A percentile compares a stretch with the other conserved stretches of the same genome.
Evolutionary conservation across 2,797 vertebrate genomes (phyloP).

Genomic region (Myotis findleyi): DNA sequence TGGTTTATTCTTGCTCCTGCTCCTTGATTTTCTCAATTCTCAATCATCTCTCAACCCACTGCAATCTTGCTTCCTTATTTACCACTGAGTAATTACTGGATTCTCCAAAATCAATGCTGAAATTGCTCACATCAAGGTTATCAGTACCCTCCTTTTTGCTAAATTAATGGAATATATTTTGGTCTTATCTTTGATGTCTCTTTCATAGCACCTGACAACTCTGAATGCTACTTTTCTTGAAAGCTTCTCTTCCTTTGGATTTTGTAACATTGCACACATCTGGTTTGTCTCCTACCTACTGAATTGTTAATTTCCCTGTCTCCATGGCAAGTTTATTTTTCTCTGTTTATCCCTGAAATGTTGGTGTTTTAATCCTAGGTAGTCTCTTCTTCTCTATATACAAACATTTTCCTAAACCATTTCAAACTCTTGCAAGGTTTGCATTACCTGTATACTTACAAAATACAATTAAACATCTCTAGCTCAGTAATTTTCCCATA

Average conservation of each 20-base stretch:
- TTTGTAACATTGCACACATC: neutral
- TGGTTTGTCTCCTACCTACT: neutral
- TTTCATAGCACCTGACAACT: neutral
- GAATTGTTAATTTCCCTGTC: slow-evolving; percentile 3
- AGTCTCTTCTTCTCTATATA: neutral
- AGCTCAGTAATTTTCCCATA: neutral
- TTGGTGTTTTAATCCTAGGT: neutral
- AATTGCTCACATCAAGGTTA: slow-evolving; percentile 12
- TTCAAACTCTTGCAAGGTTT: neutral
- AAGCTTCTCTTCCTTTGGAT: neutral
- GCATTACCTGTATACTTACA: neutral
- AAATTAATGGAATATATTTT: slow-evolving; percentile 16
- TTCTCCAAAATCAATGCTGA: slow-evolving; percentile 47
- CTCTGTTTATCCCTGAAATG: neutral
- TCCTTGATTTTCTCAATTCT: slow-evolving; percentile 33
- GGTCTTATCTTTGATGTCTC: neutral
- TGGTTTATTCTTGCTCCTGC: neutral
- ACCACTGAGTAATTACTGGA: neutral
- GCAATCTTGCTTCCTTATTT: slow-evolving; percentile 34
- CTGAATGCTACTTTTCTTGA: slow-evolving; percentile 31
- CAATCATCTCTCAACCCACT: neutral
- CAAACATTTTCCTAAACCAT: slow-evolving; percentile 17
- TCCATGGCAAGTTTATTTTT: neutral
- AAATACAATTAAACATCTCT: slow-evolving; percentile 12
- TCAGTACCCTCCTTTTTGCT: neutral